phyloP scores from a whole-genome alignment of 2,113 vertebrate genomes.

The Oncorhynchus gorbuscha region DNA sequence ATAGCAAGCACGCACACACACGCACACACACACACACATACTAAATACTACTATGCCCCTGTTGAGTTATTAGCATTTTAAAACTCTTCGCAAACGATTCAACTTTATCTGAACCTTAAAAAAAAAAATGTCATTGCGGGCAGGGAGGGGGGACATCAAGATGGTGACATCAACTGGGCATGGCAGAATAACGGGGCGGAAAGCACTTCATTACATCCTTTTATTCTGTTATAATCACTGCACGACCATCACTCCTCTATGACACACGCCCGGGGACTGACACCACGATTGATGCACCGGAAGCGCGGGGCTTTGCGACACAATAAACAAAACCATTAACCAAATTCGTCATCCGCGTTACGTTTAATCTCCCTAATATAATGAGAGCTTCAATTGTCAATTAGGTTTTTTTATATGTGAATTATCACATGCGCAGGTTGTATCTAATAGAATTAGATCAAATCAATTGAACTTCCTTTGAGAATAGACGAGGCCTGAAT shows the following conservation, averaged over 20 bases:
- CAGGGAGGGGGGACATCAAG: slow-evolving; percentile 30
- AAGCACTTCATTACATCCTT: slow-evolving; percentile 74
- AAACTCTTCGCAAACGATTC: slow-evolving; percentile 88
- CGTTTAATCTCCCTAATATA: slow-evolving; percentile 66
- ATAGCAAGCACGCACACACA: background rate
- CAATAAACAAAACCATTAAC: slow-evolving; percentile 76
- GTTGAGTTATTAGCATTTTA: slow-evolving; percentile 86
- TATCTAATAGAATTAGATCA: slow-evolving; percentile 60
- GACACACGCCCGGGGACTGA: slow-evolving; percentile 60
- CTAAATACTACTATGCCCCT: slow-evolving; percentile 50
- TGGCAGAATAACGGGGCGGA: slow-evolving; percentile 68
- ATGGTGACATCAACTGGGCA: slow-evolving; percentile 58
- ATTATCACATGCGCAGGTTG: slow-evolving; percentile 56
- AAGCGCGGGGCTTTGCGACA: slow-evolving; percentile 60
- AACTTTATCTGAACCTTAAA: slow-evolving; percentile 91
- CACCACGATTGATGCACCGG: slow-evolving; percentile 71
- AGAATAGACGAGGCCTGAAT: slow-evolving; percentile 15
- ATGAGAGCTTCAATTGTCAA: slow-evolving; percentile 60
- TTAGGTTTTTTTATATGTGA: slow-evolving; percentile 57
- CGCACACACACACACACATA: slow-evolving; percentile 7
- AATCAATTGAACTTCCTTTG: slow-evolving; percentile 49
- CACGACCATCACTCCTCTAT: slow-evolving; percentile 64
- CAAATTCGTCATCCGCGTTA: slow-evolving; percentile 56
- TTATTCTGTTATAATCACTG: slow-evolving; percentile 75
- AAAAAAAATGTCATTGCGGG: background rate